Evolutionary conservation across 1,140 invertebrate species (phyloP).

Genomic region (Rhagoletis zephyria): DNA sequence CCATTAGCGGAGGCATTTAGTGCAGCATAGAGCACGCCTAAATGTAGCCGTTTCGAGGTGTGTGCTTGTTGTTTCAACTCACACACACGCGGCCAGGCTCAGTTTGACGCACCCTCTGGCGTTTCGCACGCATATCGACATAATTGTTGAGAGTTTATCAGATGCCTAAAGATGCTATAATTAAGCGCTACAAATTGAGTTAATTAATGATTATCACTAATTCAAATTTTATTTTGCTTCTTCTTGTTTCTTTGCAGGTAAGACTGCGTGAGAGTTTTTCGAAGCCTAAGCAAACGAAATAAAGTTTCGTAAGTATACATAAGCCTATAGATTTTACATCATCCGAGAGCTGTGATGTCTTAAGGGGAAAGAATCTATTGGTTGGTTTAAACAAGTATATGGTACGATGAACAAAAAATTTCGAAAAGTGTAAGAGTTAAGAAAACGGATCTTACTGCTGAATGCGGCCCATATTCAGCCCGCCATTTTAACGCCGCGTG

Average conservation of each 20-base stretch:
- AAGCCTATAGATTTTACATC: too few relatives aligned
- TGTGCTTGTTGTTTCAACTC: too few relatives aligned
- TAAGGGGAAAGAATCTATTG: too few relatives aligned
- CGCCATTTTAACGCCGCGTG: too few relatives aligned
- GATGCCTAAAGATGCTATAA: background rate
- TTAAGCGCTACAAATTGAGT: conserved; percentile 27
- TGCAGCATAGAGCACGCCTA: background rate
- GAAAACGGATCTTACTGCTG: too few relatives aligned
- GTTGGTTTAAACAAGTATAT: too few relatives aligned
- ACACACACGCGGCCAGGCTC: background rate
- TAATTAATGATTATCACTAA: conserved; percentile 15
- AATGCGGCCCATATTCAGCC: too few relatives aligned
- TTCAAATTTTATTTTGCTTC: background rate
- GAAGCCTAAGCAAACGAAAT: background rate
- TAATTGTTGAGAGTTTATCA: background rate
- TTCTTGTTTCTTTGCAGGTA: conserved; percentile 41
- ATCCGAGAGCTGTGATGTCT: too few relatives aligned
- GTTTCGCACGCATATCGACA: background rate
- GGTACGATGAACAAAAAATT: too few relatives aligned
- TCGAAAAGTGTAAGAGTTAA: too few relatives aligned
- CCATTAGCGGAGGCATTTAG: background rate
- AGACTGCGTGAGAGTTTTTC: background rate
- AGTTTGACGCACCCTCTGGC: background rate
- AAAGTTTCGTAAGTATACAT: too few relatives aligned
- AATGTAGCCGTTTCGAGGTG: too few relatives aligned